phyloP scores from a whole-genome alignment of 2,888 invertebrate species.

The Pyralis farinalis region DNA sequence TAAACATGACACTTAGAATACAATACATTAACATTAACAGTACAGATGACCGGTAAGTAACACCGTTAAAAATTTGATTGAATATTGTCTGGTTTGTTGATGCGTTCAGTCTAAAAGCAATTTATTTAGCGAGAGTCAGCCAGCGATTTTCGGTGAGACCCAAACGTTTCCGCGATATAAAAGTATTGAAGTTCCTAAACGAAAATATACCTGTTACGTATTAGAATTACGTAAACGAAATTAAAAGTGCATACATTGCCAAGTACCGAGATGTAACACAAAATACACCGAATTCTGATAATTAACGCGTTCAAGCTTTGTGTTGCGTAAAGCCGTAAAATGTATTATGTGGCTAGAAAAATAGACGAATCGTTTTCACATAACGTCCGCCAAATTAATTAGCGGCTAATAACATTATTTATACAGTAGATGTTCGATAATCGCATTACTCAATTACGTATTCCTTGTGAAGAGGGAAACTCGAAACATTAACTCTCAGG shows the following conservation, averaged over 20 bases:
- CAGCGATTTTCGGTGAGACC: no score
- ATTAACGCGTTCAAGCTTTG: conserved; percentile 1
- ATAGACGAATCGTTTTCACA: not conserved
- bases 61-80: no score
- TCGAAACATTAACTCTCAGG: conserved; percentile 4
- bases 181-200: not conserved
- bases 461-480: conserved; percentile 10
- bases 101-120: no score
- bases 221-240: conserved; percentile 1
- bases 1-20: no score
- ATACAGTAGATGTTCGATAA: conserved; percentile 15
- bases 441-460: conserved; percentile 13
- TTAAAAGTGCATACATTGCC: not conserved
- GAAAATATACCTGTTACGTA: not conserved
- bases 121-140: no score
- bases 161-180: no score
- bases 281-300: not conserved
- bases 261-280: conserved; percentile 2
- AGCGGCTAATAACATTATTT: conserved; percentile 6
- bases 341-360: not conserved
- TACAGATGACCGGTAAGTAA: no score
- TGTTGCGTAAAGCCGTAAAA: conserved; percentile 14
- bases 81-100: no score
- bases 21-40: no score
- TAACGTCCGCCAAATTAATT: conserved; percentile 3